Conservation (phyloP, 2,797 vertebrate genomes). For the Lates japonicus region DNA sequence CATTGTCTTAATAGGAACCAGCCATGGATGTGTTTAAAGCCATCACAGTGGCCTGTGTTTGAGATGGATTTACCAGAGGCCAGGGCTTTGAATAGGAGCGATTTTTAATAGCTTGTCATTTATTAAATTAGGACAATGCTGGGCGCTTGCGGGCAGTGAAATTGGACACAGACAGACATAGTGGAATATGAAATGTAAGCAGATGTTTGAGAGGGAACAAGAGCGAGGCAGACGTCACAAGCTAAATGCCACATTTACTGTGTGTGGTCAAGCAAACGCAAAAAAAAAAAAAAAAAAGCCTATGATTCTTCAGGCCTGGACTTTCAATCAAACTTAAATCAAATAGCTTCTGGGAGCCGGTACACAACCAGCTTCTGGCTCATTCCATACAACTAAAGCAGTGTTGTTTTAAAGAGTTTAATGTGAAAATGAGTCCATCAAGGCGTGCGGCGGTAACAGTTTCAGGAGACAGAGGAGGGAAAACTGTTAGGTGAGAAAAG, state of each 20-base stretch:
- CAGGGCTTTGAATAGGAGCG: conserved; percentile 74
- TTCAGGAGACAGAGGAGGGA: conserved; percentile 61
- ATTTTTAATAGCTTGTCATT: conserved; percentile 85
- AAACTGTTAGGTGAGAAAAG: conserved; percentile 69
- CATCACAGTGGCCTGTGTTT: conserved; percentile 67
- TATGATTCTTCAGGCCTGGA: conserved; percentile 71
- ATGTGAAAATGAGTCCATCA: conserved; percentile 70
- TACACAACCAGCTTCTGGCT: conserved; percentile 37
- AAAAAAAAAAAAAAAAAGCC: conserved; percentile 29
- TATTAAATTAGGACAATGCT: conserved; percentile 86
- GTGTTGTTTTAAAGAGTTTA: conserved; percentile 58
- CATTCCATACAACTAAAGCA: conserved; percentile 24
- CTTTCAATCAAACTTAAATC: conserved; percentile 76
- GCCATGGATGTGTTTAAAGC: conserved; percentile 76
- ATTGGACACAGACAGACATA: conserved; percentile 81
- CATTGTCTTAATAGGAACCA: conserved; percentile 80
- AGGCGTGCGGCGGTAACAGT: conserved; percentile 58
- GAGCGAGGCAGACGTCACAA: conserved; percentile 70
- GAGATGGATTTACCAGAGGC: conserved; percentile 81
- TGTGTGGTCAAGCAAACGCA: conserved; percentile 72
- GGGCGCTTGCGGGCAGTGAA: conserved; percentile 77
- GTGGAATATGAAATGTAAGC: conserved; percentile 84
- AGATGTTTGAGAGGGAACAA: conserved; percentile 74
- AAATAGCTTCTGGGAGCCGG: conserved; percentile 40
- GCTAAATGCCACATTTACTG: conserved; percentile 79